Base-by-base conservation (phyloP, 2,888 invertebrate genomes). In the Archips xylosteana region DNA sequence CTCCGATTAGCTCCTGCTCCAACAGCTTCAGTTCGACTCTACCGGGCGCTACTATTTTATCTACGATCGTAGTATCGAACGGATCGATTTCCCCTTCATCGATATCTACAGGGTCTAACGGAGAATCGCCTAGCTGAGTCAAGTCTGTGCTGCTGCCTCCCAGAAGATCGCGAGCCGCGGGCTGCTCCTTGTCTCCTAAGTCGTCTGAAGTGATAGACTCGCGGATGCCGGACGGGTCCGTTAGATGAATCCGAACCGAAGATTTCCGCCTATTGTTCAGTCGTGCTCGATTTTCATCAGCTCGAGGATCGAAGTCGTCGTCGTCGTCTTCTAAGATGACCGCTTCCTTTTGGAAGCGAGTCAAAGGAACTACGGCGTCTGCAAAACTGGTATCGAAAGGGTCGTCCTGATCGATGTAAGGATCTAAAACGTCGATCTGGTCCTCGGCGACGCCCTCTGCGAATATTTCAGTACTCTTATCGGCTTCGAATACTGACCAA, bases 321-420 rank as follows among this genome's bases (percentile, higher is more conserved):
- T 23, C 23, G 87, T 95, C 95, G 79, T 95, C 94, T 82, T 90
- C 92, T 79, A 89, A 80, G 73, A 90, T 85, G 23, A 83, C 83
- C 71, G 88, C 84, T 88, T 85, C 95, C 82, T 86, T 90, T 78
- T 92, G 88, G 70, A 95, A 90, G 64, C 84, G 80, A 36, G 81
- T 74, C 10, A 81, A 68, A 78, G 96, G 97, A 68, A 97, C 91
- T 63, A 97, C 95, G 81, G 96, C 96, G 71, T 97, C 97, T 0
- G 97, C 97, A 87, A 97, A 97, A 66, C 97, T 96, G 34, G 98
- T 98, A 83, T 98, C 98, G 82, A 98, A 98, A 0, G 98, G 98
- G 95, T 98, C 98, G 81, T 96, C 96, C 82, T 95, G 95, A 77
- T 95, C 95, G 77, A 92, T 83, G 83, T 95, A 95, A 67, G 90